phyloP scores from a whole-genome alignment of 2,113 vertebrate genomes.

The Casuarius casuarius region DNA sequence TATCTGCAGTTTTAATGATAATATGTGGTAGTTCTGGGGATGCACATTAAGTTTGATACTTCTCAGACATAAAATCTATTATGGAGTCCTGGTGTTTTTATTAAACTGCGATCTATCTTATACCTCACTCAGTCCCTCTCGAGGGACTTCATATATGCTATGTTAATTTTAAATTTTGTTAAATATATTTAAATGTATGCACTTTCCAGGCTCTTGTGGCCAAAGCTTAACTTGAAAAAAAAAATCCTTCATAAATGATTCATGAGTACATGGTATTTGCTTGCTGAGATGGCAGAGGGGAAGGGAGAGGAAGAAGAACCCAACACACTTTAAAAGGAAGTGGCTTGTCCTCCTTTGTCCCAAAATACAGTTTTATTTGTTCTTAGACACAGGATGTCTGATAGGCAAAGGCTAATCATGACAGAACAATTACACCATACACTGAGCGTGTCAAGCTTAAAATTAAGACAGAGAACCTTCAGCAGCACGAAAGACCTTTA shows the following conservation, averaged over 20 bases:
- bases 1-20: constrained; percentile 20
- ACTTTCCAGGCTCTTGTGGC: constrained; percentile 6
- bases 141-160: neutral
- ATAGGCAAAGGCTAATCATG: neutral
- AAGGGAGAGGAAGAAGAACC: neutral
- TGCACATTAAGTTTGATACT: neutral
- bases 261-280: neutral
- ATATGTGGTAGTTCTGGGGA: neutral
- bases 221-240: neutral
- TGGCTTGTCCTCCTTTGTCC: neutral
- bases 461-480: neutral
- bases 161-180: constrained; percentile 18
- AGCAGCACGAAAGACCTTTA: neutral
- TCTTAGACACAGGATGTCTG: neutral
- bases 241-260: constrained; percentile 23
- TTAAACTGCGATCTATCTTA: neutral
- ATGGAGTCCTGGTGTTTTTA: neutral
- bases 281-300: neutral
- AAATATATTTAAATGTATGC: constrained; percentile 55
- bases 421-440: neutral
- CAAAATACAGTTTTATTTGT: neutral
- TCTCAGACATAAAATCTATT: constrained; percentile 24
- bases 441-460: neutral
- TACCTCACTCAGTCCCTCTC: neutral
- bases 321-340: neutral